phyloP scores from a whole-genome alignment of 1,140 invertebrate species.

The Drosophila neocordata region DNA sequence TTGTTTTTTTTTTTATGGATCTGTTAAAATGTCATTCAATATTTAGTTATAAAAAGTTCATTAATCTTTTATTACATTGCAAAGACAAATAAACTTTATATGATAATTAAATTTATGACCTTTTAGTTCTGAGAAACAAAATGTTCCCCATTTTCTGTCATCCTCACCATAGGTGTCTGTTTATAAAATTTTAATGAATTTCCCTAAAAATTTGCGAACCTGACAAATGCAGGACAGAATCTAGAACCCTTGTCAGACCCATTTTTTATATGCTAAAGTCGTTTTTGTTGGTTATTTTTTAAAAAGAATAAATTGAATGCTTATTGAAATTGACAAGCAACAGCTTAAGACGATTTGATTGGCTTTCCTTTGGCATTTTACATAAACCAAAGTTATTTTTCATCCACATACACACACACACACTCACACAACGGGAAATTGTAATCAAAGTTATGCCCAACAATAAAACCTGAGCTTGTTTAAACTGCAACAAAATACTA shows the following conservation, averaged over 20 bases:
- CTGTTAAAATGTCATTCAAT: slow-evolving; percentile 21
- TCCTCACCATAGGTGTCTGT: no score
- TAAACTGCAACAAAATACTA: slow-evolving; percentile 15
- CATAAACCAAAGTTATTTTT: background rate
- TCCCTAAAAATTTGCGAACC: background rate
- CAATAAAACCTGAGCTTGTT: slow-evolving; percentile 11
- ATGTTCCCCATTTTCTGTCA: no score
- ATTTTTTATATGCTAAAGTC: background rate
- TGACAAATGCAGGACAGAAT: background rate
- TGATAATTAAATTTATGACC: no score
- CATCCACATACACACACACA: slow-evolving; percentile 12
- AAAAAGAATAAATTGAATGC: slow-evolving; percentile 25
- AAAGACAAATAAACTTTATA: no score
- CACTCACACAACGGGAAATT: slow-evolving; percentile 13
- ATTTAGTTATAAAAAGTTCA: no score
- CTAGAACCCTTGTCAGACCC: background rate
- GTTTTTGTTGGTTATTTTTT: slow-evolving; percentile 31
- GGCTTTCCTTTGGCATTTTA: slow-evolving; percentile 23
- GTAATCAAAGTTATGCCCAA: slow-evolving; percentile 43
- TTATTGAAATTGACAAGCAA: slow-evolving; percentile 67
- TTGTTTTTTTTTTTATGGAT: no score
- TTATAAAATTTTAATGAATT: background rate
- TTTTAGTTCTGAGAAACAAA: no score
- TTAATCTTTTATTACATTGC: no score
- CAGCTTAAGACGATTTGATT: slow-evolving; percentile 57